Evolutionary conservation across 2,888 invertebrate genomes (phyloP).

Genomic region (Frankliniella intonsa): DNA sequence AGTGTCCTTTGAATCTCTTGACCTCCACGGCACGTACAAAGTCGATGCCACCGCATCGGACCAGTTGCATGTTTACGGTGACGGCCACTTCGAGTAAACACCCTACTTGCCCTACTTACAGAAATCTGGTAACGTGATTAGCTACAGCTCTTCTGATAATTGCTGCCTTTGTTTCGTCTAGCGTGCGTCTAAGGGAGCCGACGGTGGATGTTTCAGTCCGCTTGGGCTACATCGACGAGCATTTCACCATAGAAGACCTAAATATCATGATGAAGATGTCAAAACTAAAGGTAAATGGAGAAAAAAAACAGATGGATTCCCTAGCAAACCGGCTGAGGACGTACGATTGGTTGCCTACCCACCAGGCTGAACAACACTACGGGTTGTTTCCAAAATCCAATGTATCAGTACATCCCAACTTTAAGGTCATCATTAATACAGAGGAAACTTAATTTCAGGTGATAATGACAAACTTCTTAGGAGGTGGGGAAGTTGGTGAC

Average conservation of each 20-base stretch:
- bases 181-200: neutral
- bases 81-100: neutral
- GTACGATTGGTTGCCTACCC: no score
- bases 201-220: neutral
- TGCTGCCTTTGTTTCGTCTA: neutral
- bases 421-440: no score
- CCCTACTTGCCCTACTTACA: neutral
- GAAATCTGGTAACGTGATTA: no score
- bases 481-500: neutral
- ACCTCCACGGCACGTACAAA: neutral
- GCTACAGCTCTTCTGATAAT: no score
- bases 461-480: neutral
- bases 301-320: no score
- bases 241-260: neutral
- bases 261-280: neutral
- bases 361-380: no score
- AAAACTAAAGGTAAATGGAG: neutral
- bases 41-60: neutral
- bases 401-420: no score
- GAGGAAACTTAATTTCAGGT: neutral
- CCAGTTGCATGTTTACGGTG: neutral
- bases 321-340: no score
- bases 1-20: neutral
- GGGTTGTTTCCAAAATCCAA: no score
- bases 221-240: neutral